Evolutionary conservation across 1,140 invertebrate genomes (phyloP).

Genomic region (Danaus plexippus): DNA sequence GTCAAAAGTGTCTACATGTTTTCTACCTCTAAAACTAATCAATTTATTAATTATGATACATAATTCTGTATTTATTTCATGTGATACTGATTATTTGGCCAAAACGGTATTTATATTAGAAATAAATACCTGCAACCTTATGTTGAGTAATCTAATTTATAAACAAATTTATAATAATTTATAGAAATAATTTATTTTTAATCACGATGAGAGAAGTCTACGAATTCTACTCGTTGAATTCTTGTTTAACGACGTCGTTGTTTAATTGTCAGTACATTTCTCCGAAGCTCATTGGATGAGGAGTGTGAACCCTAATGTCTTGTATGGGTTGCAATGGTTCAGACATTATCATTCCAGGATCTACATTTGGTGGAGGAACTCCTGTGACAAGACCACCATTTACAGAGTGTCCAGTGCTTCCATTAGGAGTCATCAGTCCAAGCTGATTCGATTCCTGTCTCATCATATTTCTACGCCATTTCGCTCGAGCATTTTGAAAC

Average conservation of each 20-base stretch:
- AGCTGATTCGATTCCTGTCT: constrained; percentile 75
- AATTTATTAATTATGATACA: no score
- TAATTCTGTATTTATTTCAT: no score
- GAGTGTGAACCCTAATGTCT: constrained; percentile 51
- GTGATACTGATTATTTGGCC: no score
- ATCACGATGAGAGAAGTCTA: not conserved
- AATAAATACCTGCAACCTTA: no score
- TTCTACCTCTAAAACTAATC: no score
- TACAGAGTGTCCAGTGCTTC: constrained; percentile 26
- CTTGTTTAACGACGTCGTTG: not conserved
- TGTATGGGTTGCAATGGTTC: constrained; percentile 47
- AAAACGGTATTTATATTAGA: no score
- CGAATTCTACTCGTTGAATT: not conserved
- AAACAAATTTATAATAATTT: no score
- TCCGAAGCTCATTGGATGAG: constrained; percentile 49
- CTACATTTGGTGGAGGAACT: constrained; percentile 26
- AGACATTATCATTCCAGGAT: constrained; percentile 33
- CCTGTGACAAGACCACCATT: constrained; percentile 32
- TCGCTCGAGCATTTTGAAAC: constrained; percentile 98
- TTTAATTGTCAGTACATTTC: constrained; percentile 51
- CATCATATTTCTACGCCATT: constrained; percentile 92
- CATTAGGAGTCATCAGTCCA: constrained; percentile 33
- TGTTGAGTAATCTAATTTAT: no score
- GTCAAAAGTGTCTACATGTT: no score
- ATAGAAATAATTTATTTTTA: no score